Conservation (phyloP, 2,888 invertebrate species). For the Emmelina monodactyla region DNA sequence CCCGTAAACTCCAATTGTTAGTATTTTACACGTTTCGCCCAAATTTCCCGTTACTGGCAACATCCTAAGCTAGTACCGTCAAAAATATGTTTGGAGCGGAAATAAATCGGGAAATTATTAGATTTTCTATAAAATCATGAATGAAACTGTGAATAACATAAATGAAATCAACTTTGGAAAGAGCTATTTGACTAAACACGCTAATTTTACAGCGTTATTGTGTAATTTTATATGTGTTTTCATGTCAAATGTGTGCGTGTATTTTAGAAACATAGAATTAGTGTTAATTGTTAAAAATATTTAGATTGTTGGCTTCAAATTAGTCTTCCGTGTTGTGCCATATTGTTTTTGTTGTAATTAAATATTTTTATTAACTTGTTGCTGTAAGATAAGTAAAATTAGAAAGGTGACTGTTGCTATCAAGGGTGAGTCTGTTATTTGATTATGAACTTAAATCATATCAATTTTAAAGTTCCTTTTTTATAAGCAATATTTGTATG, state of each 20-base stretch:
- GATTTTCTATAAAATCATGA: slow-evolving; percentile 43
- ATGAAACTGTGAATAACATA: slow-evolving; percentile 28
- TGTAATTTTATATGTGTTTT: slow-evolving; percentile 10
- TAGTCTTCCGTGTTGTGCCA: slow-evolving; percentile 14
- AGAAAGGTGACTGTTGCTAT: slow-evolving; percentile 36
- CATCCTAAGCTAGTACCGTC: slow-evolving; percentile 32
- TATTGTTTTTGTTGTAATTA: slow-evolving; percentile 12
- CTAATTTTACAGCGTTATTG: neutral
- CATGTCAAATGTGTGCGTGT: neutral
- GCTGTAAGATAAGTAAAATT: slow-evolving; percentile 31
- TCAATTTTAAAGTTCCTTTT: no score
- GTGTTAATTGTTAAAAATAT: neutral
- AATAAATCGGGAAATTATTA: slow-evolving; percentile 35
- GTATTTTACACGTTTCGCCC: neutral
- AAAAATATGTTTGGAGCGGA: slow-evolving; percentile 46
- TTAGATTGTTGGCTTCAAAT: slow-evolving; percentile 3
- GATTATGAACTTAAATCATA: no score
- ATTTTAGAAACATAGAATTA: neutral
- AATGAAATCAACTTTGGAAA: neutral
- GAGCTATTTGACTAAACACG: neutral
- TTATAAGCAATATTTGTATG: no score
- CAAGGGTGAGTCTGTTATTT: slow-evolving; percentile 54
- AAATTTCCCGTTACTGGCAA: no score
- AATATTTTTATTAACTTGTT: slow-evolving; percentile 18
- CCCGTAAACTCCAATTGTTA: no score